These are phyloP conservation scores for Paraplagusia blochii DNA, from an alignment of 2,113 vertebrate genomes.

Conservation along the genomic window DNA sequence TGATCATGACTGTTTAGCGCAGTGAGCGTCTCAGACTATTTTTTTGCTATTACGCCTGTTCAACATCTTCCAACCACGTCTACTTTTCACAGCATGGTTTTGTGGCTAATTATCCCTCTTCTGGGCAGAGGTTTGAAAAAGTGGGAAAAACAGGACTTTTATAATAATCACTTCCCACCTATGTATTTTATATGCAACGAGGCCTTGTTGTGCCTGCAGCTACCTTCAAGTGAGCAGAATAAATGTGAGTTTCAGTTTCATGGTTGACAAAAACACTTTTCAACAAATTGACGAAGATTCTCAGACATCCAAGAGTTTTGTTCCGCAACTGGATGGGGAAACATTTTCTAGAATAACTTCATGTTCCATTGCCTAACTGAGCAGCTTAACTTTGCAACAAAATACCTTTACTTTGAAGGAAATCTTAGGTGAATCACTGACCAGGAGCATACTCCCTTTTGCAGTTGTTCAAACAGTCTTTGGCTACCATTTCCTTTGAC, in stretches of 20 bases:
- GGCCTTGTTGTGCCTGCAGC: conserved; percentile 62
- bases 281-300: no score
- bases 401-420: conserved; percentile 11
- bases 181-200: conserved; percentile 76
- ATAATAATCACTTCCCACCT: conserved; percentile 75
- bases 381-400: conserved; percentile 16
- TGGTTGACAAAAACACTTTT: conserved; percentile 59
- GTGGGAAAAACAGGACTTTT: conserved; percentile 70
- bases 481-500: conserved; percentile 23
- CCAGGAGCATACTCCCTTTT: conserved; percentile 22
- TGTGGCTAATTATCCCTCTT: conserved; percentile 81
- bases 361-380: no score
- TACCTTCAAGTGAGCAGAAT: conserved; percentile 58
- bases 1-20: conserved; percentile 16
- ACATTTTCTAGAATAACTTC: no score
- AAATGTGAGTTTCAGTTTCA: conserved; percentile 30
- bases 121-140: conserved; percentile 61
- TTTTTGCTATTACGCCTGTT: conserved; percentile 39
- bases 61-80: conserved; percentile 40
- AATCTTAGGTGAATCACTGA: conserved; percentile 22
- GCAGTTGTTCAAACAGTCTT: conserved; percentile 28
- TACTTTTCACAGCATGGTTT: conserved; percentile 54
- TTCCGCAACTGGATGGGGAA: no score
- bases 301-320: no score
- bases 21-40: conserved; percentile 15